phyloP scores from a whole-genome alignment of 2,113 vertebrate species.

The Muntiacus reevesi region DNA sequence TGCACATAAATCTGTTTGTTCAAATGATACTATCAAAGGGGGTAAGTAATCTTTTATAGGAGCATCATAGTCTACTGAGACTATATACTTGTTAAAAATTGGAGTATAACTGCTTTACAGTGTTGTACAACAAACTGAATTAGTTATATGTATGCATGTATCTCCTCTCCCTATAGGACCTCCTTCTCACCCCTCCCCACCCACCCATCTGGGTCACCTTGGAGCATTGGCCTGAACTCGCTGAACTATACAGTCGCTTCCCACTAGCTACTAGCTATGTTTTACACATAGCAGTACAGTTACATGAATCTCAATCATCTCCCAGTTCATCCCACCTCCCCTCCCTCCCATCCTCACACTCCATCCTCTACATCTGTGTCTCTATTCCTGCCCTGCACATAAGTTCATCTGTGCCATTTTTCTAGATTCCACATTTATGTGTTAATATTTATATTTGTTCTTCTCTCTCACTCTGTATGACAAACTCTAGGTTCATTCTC shows the following conservation, averaged over 20 bases:
- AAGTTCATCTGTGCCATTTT: background rate
- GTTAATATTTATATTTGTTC: background rate
- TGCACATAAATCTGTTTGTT: background rate
- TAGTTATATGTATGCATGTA: background rate
- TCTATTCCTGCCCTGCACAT: background rate
- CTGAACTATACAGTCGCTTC: background rate
- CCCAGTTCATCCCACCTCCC: background rate
- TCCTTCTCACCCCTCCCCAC: fast-evolving
- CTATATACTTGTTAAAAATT: background rate
- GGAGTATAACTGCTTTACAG: background rate
- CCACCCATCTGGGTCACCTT: background rate
- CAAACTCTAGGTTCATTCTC: background rate
- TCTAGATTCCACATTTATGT: background rate
- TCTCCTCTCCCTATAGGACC: background rate
- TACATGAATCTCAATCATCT: background rate
- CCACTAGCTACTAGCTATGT: background rate
- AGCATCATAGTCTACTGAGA: background rate
- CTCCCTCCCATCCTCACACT: background rate
- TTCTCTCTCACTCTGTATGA: background rate
- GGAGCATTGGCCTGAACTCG: background rate
- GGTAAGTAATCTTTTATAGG: background rate
- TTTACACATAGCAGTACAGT: background rate
- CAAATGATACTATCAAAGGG: background rate
- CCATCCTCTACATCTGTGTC: background rate
- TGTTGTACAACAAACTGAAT: background rate